A percentile compares a stretch with the other conserved stretches of the same genome.
These are phyloP conservation scores for Zosterops japonicus DNA, from an alignment of 2,113 vertebrate genomes.

Conservation along the genomic window DNA sequence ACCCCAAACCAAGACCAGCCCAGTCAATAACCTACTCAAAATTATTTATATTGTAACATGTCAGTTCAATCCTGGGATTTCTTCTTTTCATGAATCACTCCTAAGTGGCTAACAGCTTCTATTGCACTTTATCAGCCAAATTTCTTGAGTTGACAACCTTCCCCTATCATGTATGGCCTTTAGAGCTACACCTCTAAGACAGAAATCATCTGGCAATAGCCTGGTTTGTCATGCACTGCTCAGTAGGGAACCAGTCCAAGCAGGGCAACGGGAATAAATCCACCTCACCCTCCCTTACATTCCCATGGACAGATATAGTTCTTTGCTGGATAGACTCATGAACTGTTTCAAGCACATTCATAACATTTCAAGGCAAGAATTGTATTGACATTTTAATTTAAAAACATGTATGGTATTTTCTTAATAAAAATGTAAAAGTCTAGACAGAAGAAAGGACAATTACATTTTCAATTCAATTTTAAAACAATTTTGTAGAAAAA, in stretches of 20 bases:
- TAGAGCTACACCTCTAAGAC: not conserved
- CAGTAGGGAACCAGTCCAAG: not conserved
- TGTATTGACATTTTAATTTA: not conserved
- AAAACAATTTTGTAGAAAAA: not conserved
- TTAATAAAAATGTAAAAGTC: not conserved
- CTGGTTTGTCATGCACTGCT: not conserved
- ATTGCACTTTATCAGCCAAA: not conserved
- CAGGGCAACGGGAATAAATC: not conserved
- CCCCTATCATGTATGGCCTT: accelerated
- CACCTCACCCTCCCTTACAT: not conserved
- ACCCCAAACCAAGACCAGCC: not conserved
- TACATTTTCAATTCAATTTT: not conserved
- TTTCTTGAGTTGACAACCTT: not conserved
- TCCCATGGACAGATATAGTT: not conserved
- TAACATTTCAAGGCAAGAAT: not conserved
- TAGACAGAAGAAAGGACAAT: not conserved
- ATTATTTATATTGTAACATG: not conserved
- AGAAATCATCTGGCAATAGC: not conserved
- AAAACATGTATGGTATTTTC: not conserved
- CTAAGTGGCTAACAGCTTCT: not conserved
- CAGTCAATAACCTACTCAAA: not conserved
- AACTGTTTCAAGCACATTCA: not conserved
- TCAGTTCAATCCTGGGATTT: not conserved
- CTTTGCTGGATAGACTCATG: not conserved
- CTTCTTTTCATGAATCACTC: not conserved